Percentiles rank a stretch among this genome's conserved stretches.
These are phyloP conservation scores for Formica selysi DNA, from an alignment of 1,140 invertebrate species.

Conservation along the genomic window DNA sequence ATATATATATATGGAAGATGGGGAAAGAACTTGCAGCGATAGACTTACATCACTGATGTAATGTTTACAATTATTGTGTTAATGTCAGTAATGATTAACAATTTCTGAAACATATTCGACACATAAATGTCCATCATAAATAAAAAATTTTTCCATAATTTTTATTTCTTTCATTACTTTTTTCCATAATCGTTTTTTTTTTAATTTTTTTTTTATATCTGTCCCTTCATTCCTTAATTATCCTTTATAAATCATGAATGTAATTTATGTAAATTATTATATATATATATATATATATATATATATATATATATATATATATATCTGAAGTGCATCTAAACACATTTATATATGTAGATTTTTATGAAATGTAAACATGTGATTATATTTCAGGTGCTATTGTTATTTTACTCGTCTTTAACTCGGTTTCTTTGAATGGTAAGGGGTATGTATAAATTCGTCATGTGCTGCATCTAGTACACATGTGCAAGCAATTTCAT, in stretches of 20 bases:
- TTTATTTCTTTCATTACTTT: slow-evolving; percentile 40
- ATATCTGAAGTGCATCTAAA: slow-evolving; percentile 4
- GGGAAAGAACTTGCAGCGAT: slow-evolving; percentile 79
- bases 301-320: background rate
- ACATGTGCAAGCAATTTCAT: slow-evolving; percentile 21
- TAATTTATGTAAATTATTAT: background rate
- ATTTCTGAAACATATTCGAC: slow-evolving; percentile 76
- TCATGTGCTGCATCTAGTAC: slow-evolving; percentile 14
- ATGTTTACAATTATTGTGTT: slow-evolving; percentile 63
- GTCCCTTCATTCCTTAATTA: background rate
- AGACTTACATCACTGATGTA: slow-evolving; percentile 64
- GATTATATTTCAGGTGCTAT: background rate
- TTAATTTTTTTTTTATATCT: background rate
- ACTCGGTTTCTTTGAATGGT: background rate
- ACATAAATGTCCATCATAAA: slow-evolving; percentile 75
- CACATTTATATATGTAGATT: slow-evolving; percentile 15
- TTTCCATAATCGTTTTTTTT: slow-evolving; percentile 15
- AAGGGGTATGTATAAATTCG: slow-evolving; percentile 1
- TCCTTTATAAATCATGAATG: background rate
- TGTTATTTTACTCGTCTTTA: slow-evolving; percentile 4
- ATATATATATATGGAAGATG: slow-evolving; percentile 77
- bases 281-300: background rate
- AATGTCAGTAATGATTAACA: slow-evolving; percentile 64
- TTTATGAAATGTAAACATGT: background rate
- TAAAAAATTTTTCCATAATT: slow-evolving; percentile 76